Conservation (phyloP, 35 echinoderm and acorn worm genomes). For the Stichopus chloronotus region DNA sequence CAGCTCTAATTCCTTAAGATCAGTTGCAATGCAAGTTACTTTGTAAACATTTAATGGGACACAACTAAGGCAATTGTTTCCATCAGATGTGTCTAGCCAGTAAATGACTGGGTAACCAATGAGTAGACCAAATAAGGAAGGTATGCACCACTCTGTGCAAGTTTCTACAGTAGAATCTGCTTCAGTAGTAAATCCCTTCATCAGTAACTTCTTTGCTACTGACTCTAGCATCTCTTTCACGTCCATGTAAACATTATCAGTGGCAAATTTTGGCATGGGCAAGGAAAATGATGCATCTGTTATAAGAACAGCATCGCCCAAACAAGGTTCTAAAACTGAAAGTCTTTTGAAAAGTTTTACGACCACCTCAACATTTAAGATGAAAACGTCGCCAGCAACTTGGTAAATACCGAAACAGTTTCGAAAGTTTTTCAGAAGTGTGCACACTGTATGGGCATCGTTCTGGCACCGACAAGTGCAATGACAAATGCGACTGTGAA, state of each 20-base stretch:
- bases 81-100: slow-evolving; percentile 59
- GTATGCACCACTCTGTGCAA: slow-evolving; percentile 60
- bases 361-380: neutral
- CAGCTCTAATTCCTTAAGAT: neutral
- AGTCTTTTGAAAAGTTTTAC: neutral
- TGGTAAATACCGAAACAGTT: neutral
- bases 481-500: neutral
- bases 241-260: neutral
- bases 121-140: slow-evolving; percentile 76
- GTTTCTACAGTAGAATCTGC: neutral
- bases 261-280: neutral
- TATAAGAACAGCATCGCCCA: neutral
- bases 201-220: neutral
- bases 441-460: neutral
- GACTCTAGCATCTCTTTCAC: neutral
- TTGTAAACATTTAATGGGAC: slow-evolving; percentile 69
- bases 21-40: slow-evolving; percentile 6
- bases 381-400: slow-evolving; percentile 23
- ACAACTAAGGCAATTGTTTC: slow-evolving; percentile 60
- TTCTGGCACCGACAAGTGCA: neutral
- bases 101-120: slow-evolving; percentile 80
- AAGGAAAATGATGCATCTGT: slow-evolving; percentile 24
- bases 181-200: neutral
- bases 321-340: neutral
- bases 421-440: neutral